Percentiles rank a stretch among this genome's conserved stretches.
Conservation (phyloP, 2,888 invertebrate species). For the Melitaea athalia region DNA sequence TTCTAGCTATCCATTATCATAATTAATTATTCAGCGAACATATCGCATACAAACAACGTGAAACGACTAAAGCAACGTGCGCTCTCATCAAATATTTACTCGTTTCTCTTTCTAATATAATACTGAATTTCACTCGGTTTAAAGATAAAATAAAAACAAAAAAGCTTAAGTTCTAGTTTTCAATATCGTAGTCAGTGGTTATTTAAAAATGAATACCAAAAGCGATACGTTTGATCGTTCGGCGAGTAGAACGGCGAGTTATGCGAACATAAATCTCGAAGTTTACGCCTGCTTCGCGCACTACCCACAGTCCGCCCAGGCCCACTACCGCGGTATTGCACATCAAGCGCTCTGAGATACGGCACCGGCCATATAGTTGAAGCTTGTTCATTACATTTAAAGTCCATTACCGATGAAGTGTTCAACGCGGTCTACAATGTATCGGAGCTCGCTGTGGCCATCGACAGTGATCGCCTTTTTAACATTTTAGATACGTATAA, state of each 20-base stretch:
- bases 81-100: not conserved
- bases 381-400: conserved; percentile 64
- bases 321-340: conserved; percentile 53
- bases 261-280: conserved; percentile 77
- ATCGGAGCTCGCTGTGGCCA: conserved; percentile 18
- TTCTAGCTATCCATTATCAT: conserved; percentile 35
- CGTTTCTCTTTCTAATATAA: not conserved
- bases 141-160: not conserved
- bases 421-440: conserved; percentile 35
- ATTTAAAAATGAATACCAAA: conserved; percentile 72
- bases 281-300: conserved; percentile 54
- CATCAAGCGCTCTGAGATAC: conserved; percentile 63
- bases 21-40: conserved; percentile 34
- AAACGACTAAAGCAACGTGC: conserved; percentile 12
- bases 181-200: conserved; percentile 35
- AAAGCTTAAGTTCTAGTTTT: not conserved
- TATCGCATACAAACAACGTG: conserved; percentile 32
- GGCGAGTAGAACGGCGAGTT: conserved; percentile 67
- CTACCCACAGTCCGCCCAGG: conserved; percentile 22
- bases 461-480: not conserved
- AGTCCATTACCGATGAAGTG: conserved; percentile 43
- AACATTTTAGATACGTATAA: not conserved
- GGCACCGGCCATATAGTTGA: conserved; percentile 54
- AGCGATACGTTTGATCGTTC: conserved; percentile 73
- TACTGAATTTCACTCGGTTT: not conserved